phyloP scores from a whole-genome alignment of 1,140 invertebrate genomes.

The Heliconius congener region DNA sequence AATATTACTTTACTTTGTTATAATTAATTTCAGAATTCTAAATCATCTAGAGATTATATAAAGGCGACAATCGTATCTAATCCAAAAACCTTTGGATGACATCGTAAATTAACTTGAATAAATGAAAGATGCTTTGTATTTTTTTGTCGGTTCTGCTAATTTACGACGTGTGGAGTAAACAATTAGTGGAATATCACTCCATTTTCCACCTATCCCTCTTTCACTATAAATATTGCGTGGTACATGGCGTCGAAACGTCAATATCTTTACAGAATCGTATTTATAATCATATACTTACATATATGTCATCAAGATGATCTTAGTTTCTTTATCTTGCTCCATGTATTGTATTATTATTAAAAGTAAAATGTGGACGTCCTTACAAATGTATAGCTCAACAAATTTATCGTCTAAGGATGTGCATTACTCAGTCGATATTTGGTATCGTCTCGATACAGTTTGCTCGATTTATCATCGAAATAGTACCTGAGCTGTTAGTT shows the following conservation, averaged over 20 bases:
- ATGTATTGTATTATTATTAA: slow-evolving; percentile 13
- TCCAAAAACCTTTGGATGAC: neutral
- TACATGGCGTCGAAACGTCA: no score
- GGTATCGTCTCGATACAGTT: slow-evolving; percentile 59
- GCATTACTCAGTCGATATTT: slow-evolving; percentile 60
- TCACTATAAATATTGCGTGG: no score
- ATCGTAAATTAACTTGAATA: slow-evolving; percentile 8
- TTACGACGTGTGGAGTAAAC: no score
- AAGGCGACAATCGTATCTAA: slow-evolving; percentile 7
- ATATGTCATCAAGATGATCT: no score
- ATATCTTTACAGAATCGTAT: no score
- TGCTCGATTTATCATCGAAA: slow-evolving; percentile 50
- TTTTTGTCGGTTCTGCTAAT: no score
- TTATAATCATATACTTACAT: no score
- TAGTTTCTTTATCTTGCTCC: neutral
- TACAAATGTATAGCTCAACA: slow-evolving; percentile 42
- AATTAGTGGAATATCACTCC: no score
- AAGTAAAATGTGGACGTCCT: slow-evolving; percentile 13
- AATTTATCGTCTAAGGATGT: slow-evolving; percentile 42
- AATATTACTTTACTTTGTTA: neutral
- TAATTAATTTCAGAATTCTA: neutral
- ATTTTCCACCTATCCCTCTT: no score
- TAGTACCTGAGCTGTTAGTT: slow-evolving; percentile 55
- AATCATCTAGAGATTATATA: neutral
- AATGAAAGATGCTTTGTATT: neutral